These are phyloP conservation scores for Dynastes grantii DNA, from an alignment of 2,888 invertebrate genomes.

Conservation along the genomic window DNA sequence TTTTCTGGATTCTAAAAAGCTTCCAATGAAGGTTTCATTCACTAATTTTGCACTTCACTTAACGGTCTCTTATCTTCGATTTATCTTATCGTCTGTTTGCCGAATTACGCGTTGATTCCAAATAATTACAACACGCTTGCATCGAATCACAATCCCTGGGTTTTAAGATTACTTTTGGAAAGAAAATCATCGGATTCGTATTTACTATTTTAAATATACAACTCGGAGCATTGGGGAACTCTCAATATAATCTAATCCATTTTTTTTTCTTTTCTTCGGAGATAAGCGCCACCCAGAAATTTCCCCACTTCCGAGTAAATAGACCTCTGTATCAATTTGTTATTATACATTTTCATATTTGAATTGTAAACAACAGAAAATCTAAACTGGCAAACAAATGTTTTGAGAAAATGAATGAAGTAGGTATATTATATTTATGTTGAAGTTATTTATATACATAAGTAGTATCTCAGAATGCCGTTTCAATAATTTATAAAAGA, in stretches of 20 bases:
- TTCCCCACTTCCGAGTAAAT: slow-evolving; percentile 15
- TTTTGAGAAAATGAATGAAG: no score
- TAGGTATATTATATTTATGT: no score
- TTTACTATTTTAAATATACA: background rate
- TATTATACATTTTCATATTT: background rate
- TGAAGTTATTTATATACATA: no score
- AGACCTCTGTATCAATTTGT: background rate
- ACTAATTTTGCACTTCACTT: background rate
- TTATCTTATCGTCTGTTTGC: slow-evolving; percentile 26
- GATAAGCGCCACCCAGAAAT: slow-evolving; percentile 10
- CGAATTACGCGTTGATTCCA: background rate
- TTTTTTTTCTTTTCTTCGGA: slow-evolving; percentile 2
- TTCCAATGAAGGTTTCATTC: slow-evolving; percentile 12
- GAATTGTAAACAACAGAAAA: background rate
- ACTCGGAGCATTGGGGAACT: background rate
- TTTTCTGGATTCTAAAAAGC: no score
- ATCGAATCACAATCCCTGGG: background rate
- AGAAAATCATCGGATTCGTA: background rate
- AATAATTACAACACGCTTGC: slow-evolving; percentile 27
- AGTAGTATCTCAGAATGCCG: no score
- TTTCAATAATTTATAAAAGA: no score
- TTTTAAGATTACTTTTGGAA: background rate
- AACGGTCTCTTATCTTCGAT: background rate
- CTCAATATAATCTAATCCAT: slow-evolving; percentile 4
- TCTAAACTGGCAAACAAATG: no score